phyloP scores from a whole-genome alignment of 2,113 vertebrate species.

The Gyps fulvus region DNA sequence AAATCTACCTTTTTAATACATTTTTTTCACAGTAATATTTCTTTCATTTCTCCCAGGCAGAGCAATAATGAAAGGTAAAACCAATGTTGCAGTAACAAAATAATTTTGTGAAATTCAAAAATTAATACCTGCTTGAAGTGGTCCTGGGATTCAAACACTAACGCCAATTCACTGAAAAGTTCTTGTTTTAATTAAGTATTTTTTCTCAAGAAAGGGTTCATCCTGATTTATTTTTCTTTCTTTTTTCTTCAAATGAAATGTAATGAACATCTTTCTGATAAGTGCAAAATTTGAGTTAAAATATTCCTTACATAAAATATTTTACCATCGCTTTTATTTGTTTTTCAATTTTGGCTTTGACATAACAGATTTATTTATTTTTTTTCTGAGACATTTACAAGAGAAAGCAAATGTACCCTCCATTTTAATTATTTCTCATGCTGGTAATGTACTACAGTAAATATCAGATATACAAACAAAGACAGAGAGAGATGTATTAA shows the following conservation, averaged over 20 bases:
- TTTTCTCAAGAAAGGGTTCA: background rate
- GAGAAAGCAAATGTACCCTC: background rate
- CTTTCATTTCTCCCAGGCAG: background rate
- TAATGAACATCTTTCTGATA: background rate
- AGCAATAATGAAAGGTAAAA: background rate
- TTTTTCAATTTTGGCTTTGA: background rate
- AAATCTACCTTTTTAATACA: background rate
- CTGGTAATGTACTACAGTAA: background rate
- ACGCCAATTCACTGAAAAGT: background rate
- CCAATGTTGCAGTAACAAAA: background rate
- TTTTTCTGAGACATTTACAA: background rate
- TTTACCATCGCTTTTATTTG: background rate
- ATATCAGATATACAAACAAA: background rate
- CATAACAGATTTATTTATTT: background rate
- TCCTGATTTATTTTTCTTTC: background rate
- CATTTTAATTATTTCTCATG: background rate
- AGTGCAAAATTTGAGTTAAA: background rate
- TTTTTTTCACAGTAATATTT: background rate
- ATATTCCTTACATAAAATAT: background rate
- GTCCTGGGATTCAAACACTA: background rate
- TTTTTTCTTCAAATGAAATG: background rate
- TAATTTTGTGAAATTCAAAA: background rate
- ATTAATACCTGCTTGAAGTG: background rate
- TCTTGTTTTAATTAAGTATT: background rate
- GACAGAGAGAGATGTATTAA: background rate